Conservation (phyloP, 2,888 invertebrate species). For the Psococerastis gibbosa region DNA sequence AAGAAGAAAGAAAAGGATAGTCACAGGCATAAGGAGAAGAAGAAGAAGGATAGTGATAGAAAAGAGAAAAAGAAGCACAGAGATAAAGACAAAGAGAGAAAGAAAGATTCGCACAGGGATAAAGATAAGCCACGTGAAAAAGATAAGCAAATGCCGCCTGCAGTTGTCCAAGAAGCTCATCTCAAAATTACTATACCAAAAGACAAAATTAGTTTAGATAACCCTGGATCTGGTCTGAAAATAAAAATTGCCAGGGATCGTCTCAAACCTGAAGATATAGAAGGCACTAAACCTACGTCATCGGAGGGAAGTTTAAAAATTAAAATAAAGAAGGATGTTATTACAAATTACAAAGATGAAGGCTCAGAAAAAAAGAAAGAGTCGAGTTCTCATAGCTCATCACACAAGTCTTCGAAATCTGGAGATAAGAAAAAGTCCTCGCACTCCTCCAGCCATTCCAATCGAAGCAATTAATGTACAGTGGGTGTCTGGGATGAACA, state of each 20-base stretch:
- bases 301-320: conserved; percentile 26
- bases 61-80: conserved; percentile 45
- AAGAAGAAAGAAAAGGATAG: conserved; percentile 31
- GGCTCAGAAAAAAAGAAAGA: conserved; percentile 18
- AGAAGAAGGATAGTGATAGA: conserved; percentile 30
- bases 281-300: conserved; percentile 1
- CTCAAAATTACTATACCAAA: conserved; percentile 40
- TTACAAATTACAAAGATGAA: conserved; percentile 23
- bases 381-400: conserved; percentile 18
- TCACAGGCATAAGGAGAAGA: conserved; percentile 49
- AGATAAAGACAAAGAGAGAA: conserved; percentile 36
- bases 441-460: no score
- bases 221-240: conserved; percentile 36
- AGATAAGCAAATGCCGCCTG: conserved; percentile 32
- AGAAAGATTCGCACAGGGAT: conserved; percentile 32
- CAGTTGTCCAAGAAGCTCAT: conserved; percentile 24
- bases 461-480: no score
- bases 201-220: conserved; percentile 28
- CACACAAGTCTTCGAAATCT: not conserved
- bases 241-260: conserved; percentile 67
- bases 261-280: conserved; percentile 26
- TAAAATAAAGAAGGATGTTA: conserved; percentile 59
- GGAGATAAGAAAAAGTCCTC: no score
- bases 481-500: no score
- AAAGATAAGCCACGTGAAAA: conserved; percentile 26